A percentile compares a stretch with the other conserved stretches of the same genome.
Evolutionary conservation across 2,797 vertebrate genomes (phyloP).

Genomic region (Mormyrus proboscirostris): DNA sequence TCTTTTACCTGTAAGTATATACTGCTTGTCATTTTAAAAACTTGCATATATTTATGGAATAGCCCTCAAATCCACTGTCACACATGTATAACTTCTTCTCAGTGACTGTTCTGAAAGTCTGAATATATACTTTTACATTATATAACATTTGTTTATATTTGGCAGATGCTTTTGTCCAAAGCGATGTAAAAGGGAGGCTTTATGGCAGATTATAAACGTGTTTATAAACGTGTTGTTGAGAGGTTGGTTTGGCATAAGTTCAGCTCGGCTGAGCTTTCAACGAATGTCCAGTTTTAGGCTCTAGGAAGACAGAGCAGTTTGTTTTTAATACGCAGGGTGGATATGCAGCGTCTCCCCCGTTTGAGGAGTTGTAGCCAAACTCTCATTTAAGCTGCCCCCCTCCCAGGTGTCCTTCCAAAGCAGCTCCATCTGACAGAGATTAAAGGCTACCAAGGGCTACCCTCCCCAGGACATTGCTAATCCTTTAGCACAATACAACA

Average conservation of each 20-base stretch:
- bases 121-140: neutral
- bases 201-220: neutral
- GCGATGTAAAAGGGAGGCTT: neutral
- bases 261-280: neutral
- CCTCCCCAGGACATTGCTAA: neutral
- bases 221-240: neutral
- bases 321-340: neutral
- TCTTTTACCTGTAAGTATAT: neutral
- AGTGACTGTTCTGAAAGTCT: neutral
- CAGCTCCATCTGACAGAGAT: neutral
- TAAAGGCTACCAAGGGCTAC: neutral
- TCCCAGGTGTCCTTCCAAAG: neutral
- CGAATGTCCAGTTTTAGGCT: neutral
- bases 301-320: neutral
- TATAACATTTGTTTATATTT: neutral
- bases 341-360: neutral
- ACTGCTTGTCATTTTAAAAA: neutral
- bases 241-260: neutral
- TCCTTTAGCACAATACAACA: slow-evolving; percentile 10
- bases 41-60: neutral
- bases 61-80: neutral
- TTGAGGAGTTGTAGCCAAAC: neutral
- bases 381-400: neutral
- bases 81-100: neutral
- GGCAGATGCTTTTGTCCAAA: neutral